phyloP scores from a whole-genome alignment of 2,888 invertebrate species.

The Oxycera nigricornis region DNA sequence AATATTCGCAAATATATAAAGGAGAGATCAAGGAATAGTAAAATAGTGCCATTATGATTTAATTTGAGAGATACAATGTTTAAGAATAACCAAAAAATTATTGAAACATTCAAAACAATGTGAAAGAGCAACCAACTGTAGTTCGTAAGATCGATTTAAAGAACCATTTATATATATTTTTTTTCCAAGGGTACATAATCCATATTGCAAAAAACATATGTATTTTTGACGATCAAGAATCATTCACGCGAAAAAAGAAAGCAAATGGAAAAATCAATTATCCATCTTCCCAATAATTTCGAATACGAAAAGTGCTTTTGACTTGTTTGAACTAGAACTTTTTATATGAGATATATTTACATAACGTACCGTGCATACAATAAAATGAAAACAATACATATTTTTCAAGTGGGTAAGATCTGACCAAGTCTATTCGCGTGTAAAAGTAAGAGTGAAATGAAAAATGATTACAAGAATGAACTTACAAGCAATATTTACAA shows the following conservation, averaged over 20 bases:
- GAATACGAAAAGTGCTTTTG: conserved; percentile 22
- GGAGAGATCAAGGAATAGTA: conserved; percentile 37
- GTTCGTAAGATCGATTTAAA: conserved; percentile 23
- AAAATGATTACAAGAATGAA: conserved; percentile 24
- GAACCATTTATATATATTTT: conserved; percentile 4
- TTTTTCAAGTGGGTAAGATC: conserved; percentile 41
- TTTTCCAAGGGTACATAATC: conserved; percentile 11
- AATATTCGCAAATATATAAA: not conserved
- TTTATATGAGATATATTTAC: conserved; percentile 23
- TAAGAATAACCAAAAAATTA: conserved; percentile 37
- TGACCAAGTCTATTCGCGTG: conserved; percentile 37
- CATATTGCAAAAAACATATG: not conserved
- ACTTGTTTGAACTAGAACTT: conserved; percentile 24
- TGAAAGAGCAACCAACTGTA: too few relatives aligned
- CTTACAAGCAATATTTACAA: conserved; percentile 45
- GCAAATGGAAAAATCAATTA: conserved; percentile 5
- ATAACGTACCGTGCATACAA: conserved; percentile 34
- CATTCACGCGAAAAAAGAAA: conserved; percentile 12
- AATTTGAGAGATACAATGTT: conserved; percentile 24
- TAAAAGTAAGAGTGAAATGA: not conserved
- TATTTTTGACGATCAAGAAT: conserved; percentile 14
- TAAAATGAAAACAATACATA: conserved; percentile 29
- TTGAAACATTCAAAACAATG: conserved; percentile 31
- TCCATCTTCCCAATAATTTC: conserved; percentile 32
- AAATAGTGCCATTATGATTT: conserved; percentile 48